These are phyloP conservation scores for Bagarius yarrelli DNA, from an alignment of 2,113 vertebrate genomes.

Conservation along the genomic window DNA sequence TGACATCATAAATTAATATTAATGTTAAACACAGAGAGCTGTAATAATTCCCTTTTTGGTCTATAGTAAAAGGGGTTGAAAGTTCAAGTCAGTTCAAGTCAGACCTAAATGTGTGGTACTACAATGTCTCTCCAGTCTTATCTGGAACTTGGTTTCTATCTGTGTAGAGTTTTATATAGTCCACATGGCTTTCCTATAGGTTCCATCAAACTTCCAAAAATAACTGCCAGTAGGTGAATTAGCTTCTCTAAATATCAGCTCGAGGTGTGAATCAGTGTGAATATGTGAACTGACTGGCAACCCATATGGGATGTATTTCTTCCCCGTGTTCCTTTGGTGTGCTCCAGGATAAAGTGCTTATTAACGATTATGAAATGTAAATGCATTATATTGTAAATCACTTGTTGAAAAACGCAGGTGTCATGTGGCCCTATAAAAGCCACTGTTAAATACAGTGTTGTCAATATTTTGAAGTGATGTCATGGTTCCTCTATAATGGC, in stretches of 20 bases:
- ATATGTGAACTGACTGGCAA: background rate
- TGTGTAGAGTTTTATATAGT: background rate
- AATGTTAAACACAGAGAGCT: background rate
- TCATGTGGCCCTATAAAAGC: background rate
- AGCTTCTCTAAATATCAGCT: background rate
- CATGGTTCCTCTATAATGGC: conserved; percentile 26
- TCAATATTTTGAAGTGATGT: conserved; percentile 37
- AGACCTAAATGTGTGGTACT: no score
- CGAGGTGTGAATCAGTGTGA: background rate
- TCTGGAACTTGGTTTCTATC: background rate
- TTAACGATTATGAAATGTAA: background rate
- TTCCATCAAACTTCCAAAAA: background rate
- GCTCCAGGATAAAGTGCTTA: background rate
- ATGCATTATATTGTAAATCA: background rate
- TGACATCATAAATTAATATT: background rate
- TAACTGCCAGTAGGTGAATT: background rate
- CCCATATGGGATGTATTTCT: background rate
- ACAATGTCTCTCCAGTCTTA: background rate
- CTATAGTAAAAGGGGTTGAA: background rate
- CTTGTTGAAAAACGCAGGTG: background rate
- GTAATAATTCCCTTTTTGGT: background rate
- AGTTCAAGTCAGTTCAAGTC: background rate
- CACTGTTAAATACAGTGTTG: background rate
- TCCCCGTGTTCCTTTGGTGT: background rate
- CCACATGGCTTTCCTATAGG: background rate